Percentiles rank a stretch among this genome's conserved stretches.
Evolutionary conservation across 1,140 invertebrate genomes (phyloP).

Genomic region (Thaumetopoea pityocampa): DNA sequence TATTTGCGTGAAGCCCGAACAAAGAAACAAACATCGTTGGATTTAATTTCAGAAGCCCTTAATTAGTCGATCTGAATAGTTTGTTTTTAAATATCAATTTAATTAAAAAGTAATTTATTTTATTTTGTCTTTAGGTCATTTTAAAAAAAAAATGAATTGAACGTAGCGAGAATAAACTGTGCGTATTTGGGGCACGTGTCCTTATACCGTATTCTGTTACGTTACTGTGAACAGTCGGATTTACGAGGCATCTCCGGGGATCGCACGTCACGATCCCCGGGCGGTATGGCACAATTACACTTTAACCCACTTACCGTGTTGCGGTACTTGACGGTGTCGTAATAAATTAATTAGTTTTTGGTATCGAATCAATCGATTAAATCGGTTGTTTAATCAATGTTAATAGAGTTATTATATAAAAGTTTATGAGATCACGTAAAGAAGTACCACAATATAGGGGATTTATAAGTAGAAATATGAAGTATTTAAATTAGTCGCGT

Average conservation of each 20-base stretch:
- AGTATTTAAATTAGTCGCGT: too few relatives aligned
- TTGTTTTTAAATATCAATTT: too few relatives aligned
- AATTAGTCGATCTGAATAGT: too few relatives aligned
- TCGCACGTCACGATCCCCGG: conserved; percentile 40
- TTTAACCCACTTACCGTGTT: conserved; percentile 42
- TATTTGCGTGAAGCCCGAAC: too few relatives aligned
- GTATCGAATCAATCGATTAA: background rate
- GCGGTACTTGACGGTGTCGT: conserved; percentile 33
- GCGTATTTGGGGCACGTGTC: conserved; percentile 19
- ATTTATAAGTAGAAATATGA: too few relatives aligned
- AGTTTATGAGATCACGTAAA: background rate
- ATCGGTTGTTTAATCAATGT: background rate
- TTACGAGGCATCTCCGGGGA: conserved; percentile 40
- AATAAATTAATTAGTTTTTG: conserved; percentile 2
- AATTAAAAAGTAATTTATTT: too few relatives aligned
- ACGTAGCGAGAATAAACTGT: conserved; percentile 11
- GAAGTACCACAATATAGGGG: too few relatives aligned
- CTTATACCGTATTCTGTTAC: conserved; percentile 37
- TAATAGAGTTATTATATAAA: background rate
- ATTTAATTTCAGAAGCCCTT: too few relatives aligned
- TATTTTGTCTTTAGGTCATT: too few relatives aligned
- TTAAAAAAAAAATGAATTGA: too few relatives aligned
- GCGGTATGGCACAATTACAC: conserved; percentile 51
- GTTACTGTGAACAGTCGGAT: conserved; percentile 34
- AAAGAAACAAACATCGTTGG: too few relatives aligned